Percentiles rank a stretch among this genome's conserved stretches.
Evolutionary conservation across 92 coral and sea anemone species (phyloP).

Genomic region (Plumapathes pennacea): DNA sequence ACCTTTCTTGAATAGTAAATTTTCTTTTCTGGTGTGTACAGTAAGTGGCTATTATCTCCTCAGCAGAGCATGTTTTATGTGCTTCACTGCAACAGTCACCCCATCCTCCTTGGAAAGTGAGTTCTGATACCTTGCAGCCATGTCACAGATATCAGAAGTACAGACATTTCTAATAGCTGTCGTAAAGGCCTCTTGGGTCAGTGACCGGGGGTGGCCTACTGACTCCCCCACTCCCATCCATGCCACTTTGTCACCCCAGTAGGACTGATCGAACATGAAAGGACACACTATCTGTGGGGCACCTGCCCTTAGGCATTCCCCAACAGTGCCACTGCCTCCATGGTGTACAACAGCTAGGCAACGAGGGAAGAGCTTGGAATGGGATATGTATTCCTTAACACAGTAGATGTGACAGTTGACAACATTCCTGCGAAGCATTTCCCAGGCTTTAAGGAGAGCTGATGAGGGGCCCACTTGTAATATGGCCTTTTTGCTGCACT

Average conservation of each 20-base stretch:
- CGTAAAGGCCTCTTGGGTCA: slow-evolving; percentile 43
- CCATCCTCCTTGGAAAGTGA: slow-evolving; percentile 59
- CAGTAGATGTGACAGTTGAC: slow-evolving; percentile 84
- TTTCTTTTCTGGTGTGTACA: too few species aligned
- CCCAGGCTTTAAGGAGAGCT: slow-evolving; percentile 77
- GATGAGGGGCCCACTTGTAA: slow-evolving; percentile 60
- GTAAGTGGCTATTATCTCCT: slow-evolving; percentile 31
- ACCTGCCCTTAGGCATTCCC: slow-evolving; percentile 72
- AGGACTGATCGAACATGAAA: slow-evolving; percentile 90
- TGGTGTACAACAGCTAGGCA: slow-evolving; percentile 80
- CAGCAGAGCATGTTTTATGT: slow-evolving; percentile 31
- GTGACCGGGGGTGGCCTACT: slow-evolving; percentile 73
- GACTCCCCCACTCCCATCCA: slow-evolving; percentile 93
- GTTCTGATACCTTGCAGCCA: slow-evolving; percentile 52
- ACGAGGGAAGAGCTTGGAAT: slow-evolving; percentile 68
- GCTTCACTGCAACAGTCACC: slow-evolving; percentile 50
- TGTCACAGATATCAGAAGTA: slow-evolving; percentile 24
- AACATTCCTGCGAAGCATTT: slow-evolving; percentile 78
- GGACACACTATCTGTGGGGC: slow-evolving; percentile 86
- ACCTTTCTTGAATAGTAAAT: too few species aligned
- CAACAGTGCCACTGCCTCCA: slow-evolving; percentile 91
- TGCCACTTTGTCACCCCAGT: slow-evolving; percentile 87
- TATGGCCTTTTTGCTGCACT: slow-evolving; percentile 74
- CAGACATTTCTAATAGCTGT: slow-evolving; percentile 43
- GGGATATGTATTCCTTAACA: slow-evolving; percentile 64